A percentile compares a stretch with the other conserved stretches of the same genome.
Conservation (phyloP, 2,888 invertebrate genomes). For the Lepidocyrtinus sp. region DNA sequence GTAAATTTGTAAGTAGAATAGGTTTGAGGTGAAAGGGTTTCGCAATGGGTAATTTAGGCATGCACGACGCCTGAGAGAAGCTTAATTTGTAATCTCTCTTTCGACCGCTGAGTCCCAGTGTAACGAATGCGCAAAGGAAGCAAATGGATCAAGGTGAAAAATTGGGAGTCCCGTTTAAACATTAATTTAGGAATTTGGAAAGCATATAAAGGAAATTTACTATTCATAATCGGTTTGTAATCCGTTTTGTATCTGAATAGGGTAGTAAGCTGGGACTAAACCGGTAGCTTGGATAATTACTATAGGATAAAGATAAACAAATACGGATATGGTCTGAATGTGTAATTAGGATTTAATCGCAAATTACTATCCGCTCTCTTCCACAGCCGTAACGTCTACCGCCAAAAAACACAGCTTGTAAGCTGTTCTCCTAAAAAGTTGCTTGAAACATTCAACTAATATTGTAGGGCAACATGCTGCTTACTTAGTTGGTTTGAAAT, state of each 20-base stretch:
- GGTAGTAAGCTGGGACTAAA: constrained; percentile 11
- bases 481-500: too few relatives aligned
- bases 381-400: not conserved
- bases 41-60: too few relatives aligned
- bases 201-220: constrained; percentile 3
- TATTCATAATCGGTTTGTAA: constrained; percentile 3
- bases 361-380: constrained; percentile 48
- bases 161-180: too few relatives aligned
- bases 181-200: too few relatives aligned
- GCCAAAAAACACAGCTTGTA: too few relatives aligned
- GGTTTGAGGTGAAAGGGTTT: too few relatives aligned
- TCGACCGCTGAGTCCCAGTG: constrained; percentile 3
- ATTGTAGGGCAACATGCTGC: too few relatives aligned
- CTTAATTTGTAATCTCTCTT: constrained; percentile 14
- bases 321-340: constrained; percentile 52
- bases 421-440: too few relatives aligned
- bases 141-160: constrained; percentile 11
- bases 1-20: too few relatives aligned
- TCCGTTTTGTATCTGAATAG: not conserved
- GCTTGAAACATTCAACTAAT: too few relatives aligned
- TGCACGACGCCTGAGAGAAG: too few relatives aligned
- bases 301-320: constrained; percentile 56
- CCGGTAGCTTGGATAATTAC: constrained; percentile 49
- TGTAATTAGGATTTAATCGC: constrained; percentile 58
- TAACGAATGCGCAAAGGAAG: not conserved